Conservation (phyloP, 2,797 vertebrate genomes). For the Bovichtus variegatus region DNA sequence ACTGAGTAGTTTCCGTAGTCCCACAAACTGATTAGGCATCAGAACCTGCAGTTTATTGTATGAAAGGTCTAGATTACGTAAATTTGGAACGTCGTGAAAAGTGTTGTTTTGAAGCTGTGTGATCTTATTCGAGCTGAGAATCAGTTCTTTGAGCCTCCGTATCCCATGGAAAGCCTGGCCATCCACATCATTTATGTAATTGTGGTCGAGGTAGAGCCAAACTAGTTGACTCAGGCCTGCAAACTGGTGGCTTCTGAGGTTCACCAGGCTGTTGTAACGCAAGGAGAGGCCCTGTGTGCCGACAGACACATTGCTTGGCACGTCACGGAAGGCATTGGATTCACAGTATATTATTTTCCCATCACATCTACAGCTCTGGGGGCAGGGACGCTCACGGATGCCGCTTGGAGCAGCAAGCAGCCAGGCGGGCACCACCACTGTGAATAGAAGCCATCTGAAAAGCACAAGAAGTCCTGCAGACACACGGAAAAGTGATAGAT, state of each 20-base stretch:
- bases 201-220: conserved; percentile 99
- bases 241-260: conserved; percentile 93
- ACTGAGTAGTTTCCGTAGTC: conserved; percentile 94
- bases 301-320: conserved; percentile 94
- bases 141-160: conserved; percentile 95
- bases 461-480: conserved; percentile 81
- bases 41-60: conserved; percentile 96
- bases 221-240: conserved; percentile 95
- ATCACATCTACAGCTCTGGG: conserved; percentile 95
- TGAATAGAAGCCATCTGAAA: conserved; percentile 82
- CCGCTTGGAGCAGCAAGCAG: conserved; percentile 85
- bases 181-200: conserved; percentile 93
- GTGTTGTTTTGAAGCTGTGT: conserved; percentile 93
- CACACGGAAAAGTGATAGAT: conserved; percentile 58
- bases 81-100: conserved; percentile 94
- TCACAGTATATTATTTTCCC: conserved; percentile 99
- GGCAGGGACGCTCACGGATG: conserved; percentile 93
- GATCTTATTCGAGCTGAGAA: conserved; percentile 98
- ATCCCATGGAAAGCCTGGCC: conserved; percentile 95
- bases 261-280: conserved; percentile 97
- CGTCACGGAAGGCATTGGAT: conserved; percentile 94
- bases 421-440: conserved; percentile 77
- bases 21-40: conserved; percentile 92
- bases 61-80: conserved; percentile 96
- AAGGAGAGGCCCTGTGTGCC: conserved; percentile 96